Evolutionary conservation across 1,140 invertebrate genomes (phyloP).

Genomic region (Tribolium madens): DNA sequence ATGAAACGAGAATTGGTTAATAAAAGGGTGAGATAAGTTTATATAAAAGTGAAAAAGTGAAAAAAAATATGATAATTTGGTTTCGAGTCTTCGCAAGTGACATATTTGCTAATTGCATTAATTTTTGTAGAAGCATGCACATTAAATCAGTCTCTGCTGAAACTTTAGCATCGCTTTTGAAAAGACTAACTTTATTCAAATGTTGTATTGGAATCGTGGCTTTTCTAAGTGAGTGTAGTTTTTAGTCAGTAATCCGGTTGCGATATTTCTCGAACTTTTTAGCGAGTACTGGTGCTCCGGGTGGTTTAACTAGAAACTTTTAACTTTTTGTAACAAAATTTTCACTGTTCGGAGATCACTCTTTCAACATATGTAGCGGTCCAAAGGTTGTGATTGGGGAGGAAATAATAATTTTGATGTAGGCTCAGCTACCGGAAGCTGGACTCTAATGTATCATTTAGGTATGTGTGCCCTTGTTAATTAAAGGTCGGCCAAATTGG

Average conservation of each 20-base stretch:
- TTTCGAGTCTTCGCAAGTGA: too few relatives aligned
- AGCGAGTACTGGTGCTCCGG: not conserved
- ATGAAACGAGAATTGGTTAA: not conserved
- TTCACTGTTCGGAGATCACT: not conserved
- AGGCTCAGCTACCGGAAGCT: too few relatives aligned
- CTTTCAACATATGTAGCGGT: not conserved
- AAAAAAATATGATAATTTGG: too few relatives aligned
- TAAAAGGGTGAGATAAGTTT: conserved; percentile 11
- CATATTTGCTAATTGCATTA: too few relatives aligned
- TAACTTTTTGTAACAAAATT: not conserved
- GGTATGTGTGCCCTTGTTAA: not conserved
- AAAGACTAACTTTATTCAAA: not conserved
- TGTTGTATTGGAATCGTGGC: not conserved
- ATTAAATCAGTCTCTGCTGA: not conserved
- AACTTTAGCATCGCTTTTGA: not conserved
- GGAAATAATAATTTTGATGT: not conserved
- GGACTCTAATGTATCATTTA: too few relatives aligned
- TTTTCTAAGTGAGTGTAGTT: not conserved
- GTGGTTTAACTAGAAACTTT: conserved; percentile 4
- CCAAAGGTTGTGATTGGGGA: not conserved
- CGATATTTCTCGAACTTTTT: not conserved
- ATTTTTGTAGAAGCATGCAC: not conserved
- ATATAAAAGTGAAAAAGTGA: not conserved
- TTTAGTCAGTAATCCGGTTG: not conserved
- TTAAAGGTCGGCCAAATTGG: not conserved